Base-by-base conservation (phyloP, 1,140 invertebrate genomes). In the Bacillus rossius region DNA sequence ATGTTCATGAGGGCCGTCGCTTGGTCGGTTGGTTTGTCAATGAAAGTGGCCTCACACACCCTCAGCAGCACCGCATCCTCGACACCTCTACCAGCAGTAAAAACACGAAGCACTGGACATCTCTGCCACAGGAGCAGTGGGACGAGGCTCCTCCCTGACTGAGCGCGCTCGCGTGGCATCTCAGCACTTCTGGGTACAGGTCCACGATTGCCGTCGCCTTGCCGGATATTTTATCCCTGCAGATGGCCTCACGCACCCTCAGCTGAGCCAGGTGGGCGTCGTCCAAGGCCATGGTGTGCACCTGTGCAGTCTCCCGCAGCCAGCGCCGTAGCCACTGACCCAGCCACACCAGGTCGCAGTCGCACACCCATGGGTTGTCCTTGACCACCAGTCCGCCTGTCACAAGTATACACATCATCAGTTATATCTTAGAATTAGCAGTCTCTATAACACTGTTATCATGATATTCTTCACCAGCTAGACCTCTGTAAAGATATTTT, bases 341-440 rank as follows among this genome's bases (percentile, higher is more conserved):
- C 23, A 94, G 78, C 91, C 92, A 94, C 4, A 92, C 87, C 37
- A 94, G 76, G 49, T 90, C 88, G 69, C 92, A 95, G 62, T 92
- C 91, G 65, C 92, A 95, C 16, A 84, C 81, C 67, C 92, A 80
- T 0, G 90, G 89, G 74, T 94, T 94, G 40, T 88, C 86, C 8
- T 88, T 84, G 57, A 94, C 79, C 25, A 88, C 81, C 42, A 95
- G 73, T 13, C 92, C 91, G 67, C 92, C 92, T 91, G 77, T 59
- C 23, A 41, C n/a, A n/a, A n/a, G n/a, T n/a, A n/a, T n/a, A n/a
- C n/a, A n/a, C n/a, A n/a, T n/a, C n/a, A n/a, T n/a, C n/a, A n/a
- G n/a, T n/a, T n/a, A n/a, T n/a, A n/a, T n/a, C n/a, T n/a, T n/a
- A n/a, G n/a, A n/a, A n/a, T n/a, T n/a, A n/a, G n/a, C n/a, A n/a